Base-by-base conservation (phyloP, 2,797 vertebrate species). In the Pelochelys cantorii region DNA sequence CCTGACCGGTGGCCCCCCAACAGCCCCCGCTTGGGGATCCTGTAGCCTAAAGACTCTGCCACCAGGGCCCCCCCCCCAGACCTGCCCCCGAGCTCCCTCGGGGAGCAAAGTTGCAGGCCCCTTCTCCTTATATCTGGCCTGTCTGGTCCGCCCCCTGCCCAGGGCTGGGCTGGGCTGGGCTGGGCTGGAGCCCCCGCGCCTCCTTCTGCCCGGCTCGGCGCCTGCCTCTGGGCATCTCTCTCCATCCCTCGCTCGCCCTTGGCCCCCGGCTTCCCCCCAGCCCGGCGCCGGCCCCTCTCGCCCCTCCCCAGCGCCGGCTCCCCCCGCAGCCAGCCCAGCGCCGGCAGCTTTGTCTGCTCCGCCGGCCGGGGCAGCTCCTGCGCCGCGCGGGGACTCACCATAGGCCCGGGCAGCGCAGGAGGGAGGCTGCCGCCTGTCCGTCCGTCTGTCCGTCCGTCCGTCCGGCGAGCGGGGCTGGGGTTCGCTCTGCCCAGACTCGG, bases 211-310 rank as follows among this genome's bases (percentile, higher is more conserved):
- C 55, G 78, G 56, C 25, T 0, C 12, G 77, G 29, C 14, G 4
- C 42, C 10, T 2, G 23, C 15, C 31, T 27, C 23, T 17, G n/a
- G 7, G n/a, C 65, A 68, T 34, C 86, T 54, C 29, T 14, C 37
- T 56, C 75, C 55, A 2, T 57, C 1, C 0, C 31, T 10, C 4
- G 0, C 12, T 6, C 11, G 79, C 34, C 3, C 65, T 14, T 1
- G 18, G 11, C 13, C 5, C 11, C 18, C 11, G 7, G 23, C 22
- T 7, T 17, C 34, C 5, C 4, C 54, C 29, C 48, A 60, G 59
- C 59, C 59, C 25, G 57, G 57, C 57, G 25, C 10, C 57, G 57
- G 57, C 0, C 0, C 71, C 78, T n/a, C 7, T 52, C 22, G 5
- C 60, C 31, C 1, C 52, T 3, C 14, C 55, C 1, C 53, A 31